These are phyloP conservation scores for Procavia capensis DNA, from an alignment of 2,113 vertebrate genomes.

Conservation along the genomic window DNA sequence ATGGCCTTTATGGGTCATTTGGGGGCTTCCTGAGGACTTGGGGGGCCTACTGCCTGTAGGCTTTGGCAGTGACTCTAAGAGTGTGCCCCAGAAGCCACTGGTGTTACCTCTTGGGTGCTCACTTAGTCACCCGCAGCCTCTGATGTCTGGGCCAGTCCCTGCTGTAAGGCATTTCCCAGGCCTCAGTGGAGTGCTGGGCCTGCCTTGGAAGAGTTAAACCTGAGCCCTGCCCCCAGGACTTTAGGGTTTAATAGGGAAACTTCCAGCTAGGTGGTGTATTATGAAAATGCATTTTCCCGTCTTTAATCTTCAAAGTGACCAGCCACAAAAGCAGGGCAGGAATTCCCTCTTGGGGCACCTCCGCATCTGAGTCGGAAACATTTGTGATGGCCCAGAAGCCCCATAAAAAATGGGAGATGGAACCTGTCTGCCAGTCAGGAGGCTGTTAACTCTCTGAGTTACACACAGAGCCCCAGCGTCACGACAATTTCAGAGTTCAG, in stretches of 20 bases:
- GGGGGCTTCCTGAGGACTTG: background rate
- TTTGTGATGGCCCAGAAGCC: background rate
- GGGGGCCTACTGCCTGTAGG: background rate
- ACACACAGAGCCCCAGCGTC: background rate
- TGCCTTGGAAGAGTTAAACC: constrained; percentile 4
- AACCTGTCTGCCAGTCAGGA: background rate
- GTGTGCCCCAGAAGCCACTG: background rate
- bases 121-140: background rate
- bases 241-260: constrained; percentile 47
- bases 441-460: background rate
- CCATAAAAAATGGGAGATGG: background rate
- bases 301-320: constrained; percentile 60
- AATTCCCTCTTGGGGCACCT: background rate
- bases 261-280: constrained; percentile 8
- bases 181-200: background rate
- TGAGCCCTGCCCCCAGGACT: background rate
- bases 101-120: background rate
- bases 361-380: background rate
- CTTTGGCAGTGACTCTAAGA: background rate
- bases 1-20: background rate
- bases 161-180: background rate
- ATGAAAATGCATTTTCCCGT: constrained; percentile 6
- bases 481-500: background rate
- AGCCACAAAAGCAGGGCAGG: background rate
- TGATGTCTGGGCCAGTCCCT: background rate